Evolutionary conservation across 2,888 invertebrate genomes (phyloP).

Genomic region (Amiota minor): DNA sequence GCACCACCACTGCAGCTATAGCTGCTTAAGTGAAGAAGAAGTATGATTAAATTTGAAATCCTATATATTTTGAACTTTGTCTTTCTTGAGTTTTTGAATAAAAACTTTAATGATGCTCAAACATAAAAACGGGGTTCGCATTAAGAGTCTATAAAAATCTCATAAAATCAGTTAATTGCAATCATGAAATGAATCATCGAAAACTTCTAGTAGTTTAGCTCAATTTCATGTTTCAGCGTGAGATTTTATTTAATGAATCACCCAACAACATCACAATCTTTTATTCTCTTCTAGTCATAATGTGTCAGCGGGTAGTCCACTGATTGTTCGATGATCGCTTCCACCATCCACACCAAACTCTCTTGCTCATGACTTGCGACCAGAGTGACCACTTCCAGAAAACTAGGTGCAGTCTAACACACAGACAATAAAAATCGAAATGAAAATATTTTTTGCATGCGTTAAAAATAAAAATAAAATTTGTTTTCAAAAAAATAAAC

Average conservation of each 20-base stretch:
- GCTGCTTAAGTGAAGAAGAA: background rate
- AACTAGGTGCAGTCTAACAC: slow-evolving; percentile 20
- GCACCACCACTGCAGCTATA: slow-evolving; percentile 19
- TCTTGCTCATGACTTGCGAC: background rate
- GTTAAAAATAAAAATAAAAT: slow-evolving; percentile 9
- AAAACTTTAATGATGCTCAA: background rate
- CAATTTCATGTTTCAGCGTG: background rate
- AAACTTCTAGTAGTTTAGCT: background rate
- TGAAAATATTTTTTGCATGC: slow-evolving; percentile 16
- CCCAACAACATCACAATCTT: background rate
- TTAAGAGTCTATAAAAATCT: no score
- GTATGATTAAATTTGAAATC: no score
- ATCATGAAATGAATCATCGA: slow-evolving; percentile 15
- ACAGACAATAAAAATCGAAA: slow-evolving; percentile 26
- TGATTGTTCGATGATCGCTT: background rate
- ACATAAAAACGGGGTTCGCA: background rate
- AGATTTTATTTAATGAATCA: slow-evolving; percentile 26
- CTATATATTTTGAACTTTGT: no score
- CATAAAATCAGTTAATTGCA: no score
- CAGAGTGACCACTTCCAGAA: background rate
- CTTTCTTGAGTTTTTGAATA: background rate
- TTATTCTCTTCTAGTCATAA: slow-evolving; percentile 4
- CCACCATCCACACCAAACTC: background rate
- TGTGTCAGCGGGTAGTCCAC: slow-evolving; percentile 8
- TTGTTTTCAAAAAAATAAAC: background rate